Evolutionary conservation across 2,888 invertebrate species (phyloP).

Genomic region (Orthosia gothica): DNA sequence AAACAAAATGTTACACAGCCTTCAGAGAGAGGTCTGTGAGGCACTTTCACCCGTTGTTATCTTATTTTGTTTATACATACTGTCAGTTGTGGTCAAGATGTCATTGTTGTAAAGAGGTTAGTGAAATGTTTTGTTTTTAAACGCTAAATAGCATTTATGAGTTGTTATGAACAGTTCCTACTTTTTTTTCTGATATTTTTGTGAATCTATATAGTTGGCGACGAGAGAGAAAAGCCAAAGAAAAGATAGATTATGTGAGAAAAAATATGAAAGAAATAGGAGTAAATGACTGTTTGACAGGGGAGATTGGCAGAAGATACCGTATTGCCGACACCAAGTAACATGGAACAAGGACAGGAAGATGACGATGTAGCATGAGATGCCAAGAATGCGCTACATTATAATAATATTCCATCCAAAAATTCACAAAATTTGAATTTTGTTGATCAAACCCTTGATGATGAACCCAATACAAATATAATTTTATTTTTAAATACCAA

Average conservation of each 20-base stretch:
- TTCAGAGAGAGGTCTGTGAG: constrained; percentile 4
- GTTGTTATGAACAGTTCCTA: not conserved
- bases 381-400: too few relatives aligned
- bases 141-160: not conserved
- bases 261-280: not conserved
- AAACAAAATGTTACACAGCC: constrained; percentile 38
- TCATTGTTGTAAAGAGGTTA: constrained; percentile 46
- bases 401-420: too few relatives aligned
- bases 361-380: too few relatives aligned
- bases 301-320: not conserved
- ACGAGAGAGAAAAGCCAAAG: too few relatives aligned
- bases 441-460: too few relatives aligned
- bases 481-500: too few relatives aligned
- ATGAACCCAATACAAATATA: too few relatives aligned
- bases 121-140: constrained; percentile 37
- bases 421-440: too few relatives aligned
- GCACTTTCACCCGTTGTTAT: constrained; percentile 52
- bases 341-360: too few relatives aligned
- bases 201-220: not conserved
- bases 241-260: not conserved
- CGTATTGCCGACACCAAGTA: not conserved
- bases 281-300: not conserved
- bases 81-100: constrained; percentile 40
- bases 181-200: not conserved
- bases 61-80: constrained; percentile 46